Evolutionary conservation across 37 sponge, comb jelly and placozoan species (phyloP).

Genomic region (Spongilla lacustris): DNA sequence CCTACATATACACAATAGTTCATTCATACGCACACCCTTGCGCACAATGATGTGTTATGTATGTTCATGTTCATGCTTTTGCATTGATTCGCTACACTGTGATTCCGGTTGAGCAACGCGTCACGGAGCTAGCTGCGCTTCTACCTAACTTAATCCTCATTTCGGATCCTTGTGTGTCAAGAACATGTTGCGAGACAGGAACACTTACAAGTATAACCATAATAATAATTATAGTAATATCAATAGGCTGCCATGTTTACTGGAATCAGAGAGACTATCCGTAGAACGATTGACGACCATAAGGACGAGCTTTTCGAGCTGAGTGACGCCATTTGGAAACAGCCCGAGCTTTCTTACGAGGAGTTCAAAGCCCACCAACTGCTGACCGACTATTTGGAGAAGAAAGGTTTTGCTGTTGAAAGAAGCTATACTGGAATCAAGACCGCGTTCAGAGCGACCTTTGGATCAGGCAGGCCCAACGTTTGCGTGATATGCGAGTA

Average conservation of each 20-base stretch:
- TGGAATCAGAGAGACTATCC: not conserved
- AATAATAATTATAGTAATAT: too few species aligned
- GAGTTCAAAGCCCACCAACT: slow-evolving; percentile 78
- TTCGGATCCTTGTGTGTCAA: too few species aligned
- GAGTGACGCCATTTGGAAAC: slow-evolving; percentile 75
- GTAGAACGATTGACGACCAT: slow-evolving; percentile 10
- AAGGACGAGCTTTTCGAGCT: slow-evolving; percentile 19
- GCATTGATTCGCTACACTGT: too few species aligned
- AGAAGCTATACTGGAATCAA: slow-evolving; percentile 44
- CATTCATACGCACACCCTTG: too few species aligned
- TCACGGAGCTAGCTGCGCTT: too few species aligned
- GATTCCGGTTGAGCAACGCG: too few species aligned
- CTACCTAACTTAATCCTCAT: too few species aligned
- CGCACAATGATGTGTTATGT: too few species aligned
- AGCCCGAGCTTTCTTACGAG: slow-evolving; percentile 75
- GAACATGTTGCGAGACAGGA: too few species aligned
- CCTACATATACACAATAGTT: too few species aligned
- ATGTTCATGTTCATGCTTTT: too few species aligned
- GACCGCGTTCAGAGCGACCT: slow-evolving; percentile 84
- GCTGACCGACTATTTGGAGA: slow-evolving; percentile 62
- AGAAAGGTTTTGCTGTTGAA: slow-evolving; percentile 75
- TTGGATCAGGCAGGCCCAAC: slow-evolving; percentile 69
- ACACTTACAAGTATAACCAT: too few species aligned
- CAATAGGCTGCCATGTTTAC: not conserved
- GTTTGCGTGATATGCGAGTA: slow-evolving; percentile 85